Base-by-base conservation (phyloP, 2,888 invertebrate genomes). In the Coelogynopora nodosa region DNA sequence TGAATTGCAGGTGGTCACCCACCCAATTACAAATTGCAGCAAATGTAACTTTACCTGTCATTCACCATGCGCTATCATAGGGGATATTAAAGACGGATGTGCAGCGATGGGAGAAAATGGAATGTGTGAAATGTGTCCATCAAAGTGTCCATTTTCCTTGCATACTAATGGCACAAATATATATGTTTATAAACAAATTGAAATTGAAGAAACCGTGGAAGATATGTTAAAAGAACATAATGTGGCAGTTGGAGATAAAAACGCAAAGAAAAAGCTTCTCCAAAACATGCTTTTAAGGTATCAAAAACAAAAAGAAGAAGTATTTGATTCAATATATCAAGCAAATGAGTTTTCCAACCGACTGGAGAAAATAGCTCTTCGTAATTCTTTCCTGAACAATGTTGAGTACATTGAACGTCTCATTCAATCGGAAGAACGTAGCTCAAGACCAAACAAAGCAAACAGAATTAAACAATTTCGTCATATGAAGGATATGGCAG, bases 381-480 rank as follows among this genome's bases (percentile, higher is more conserved):
- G 88, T 30, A 88, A 89, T 5, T 88, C 90, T 83, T 89, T 89
- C 5, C 30, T 90, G 1, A 87, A 88, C 2, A 88, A 88, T 5
- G 83, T 88, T 0, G 89, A 89, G 18, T 89, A 90, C 67, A 89
- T 90, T 30, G 89, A 90, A 2, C 49, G 89, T 18, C 84, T 90
- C 87, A 89, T 90, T 18, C 88, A 89, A 31, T 84, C 86, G 27
- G 89, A 89, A 49, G 49, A 49, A 49, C 49, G 18, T 18, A 18
- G 49, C 5, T 13, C 49, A 49, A 49, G 18, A 5, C 10, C 5
- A 13, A 5, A 49, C 18, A 49, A 49, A 49, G 18, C 5, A 18
- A 18, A 49, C 18, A 5, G 49, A 49, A 5, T 49, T 13, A 49
- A 13, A 13, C 49, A 49, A 49, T 18, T 49, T 49, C 49, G 49